Conservation (phyloP, 2,888 invertebrate species). For the Dichetophora obliterata region DNA sequence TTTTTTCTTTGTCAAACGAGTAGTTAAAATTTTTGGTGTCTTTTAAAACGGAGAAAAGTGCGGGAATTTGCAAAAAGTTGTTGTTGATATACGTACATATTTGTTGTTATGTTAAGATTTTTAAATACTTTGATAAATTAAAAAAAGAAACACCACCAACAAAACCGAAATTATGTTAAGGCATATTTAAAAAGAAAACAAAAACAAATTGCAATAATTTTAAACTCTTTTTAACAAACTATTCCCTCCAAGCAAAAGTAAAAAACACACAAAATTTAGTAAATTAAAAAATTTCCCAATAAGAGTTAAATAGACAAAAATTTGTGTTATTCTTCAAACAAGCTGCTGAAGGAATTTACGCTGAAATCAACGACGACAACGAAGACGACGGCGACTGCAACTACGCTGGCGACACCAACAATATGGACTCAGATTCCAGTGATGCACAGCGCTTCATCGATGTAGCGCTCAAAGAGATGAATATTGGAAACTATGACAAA, state of each 20-base stretch:
- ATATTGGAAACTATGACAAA: constrained; percentile 74
- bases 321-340: constrained; percentile 55
- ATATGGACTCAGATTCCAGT: constrained; percentile 80
- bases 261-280: background rate
- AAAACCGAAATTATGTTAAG: background rate
- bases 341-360: constrained; percentile 50
- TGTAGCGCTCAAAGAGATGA: constrained; percentile 74
- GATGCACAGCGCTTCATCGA: constrained; percentile 79
- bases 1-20: background rate
- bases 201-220: background rate
- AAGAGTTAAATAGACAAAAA: constrained; percentile 49
- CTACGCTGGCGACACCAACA: constrained; percentile 29
- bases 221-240: background rate
- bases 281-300: constrained; percentile 30
- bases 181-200: background rate
- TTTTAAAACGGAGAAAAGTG: background rate
- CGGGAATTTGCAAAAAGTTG: background rate
- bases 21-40: background rate
- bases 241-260: constrained; percentile 8
- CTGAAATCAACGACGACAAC: constrained; percentile 11
- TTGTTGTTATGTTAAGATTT: constrained; percentile 57
- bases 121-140: background rate
- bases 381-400: constrained; percentile 1
- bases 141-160: background rate
- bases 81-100: background rate